phyloP scores from a whole-genome alignment of 2,797 vertebrate genomes.

The Petrocephalus sullivani region DNA sequence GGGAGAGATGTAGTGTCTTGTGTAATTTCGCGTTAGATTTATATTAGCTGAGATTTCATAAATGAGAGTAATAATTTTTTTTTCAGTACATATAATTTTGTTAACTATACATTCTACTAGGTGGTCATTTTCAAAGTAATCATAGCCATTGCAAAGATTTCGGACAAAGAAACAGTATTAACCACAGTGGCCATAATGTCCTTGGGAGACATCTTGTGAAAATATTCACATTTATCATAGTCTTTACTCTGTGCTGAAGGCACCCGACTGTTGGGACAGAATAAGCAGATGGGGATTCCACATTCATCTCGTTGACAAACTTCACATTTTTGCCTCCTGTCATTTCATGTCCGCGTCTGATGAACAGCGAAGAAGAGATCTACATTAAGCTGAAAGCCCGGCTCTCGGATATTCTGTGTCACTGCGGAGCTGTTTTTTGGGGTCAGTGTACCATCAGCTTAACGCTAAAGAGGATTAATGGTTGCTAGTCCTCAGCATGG shows the following conservation, averaged over 20 bases:
- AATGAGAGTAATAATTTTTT: not conserved
- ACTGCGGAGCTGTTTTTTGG: conserved; percentile 38
- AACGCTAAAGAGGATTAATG: conserved; percentile 47
- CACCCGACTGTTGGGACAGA: not conserved
- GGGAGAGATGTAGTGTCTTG: not conserved
- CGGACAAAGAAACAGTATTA: not conserved
- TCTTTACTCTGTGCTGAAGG: not conserved
- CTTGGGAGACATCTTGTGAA: not conserved
- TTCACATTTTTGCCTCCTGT: not conserved
- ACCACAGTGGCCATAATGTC: not conserved
- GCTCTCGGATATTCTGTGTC: conserved; percentile 36
- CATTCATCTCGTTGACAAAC: not conserved
- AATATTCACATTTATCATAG: not conserved
- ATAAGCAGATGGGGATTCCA: not conserved
- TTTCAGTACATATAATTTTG: not conserved
- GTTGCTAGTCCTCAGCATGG: not conserved
- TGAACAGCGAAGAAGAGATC: not conserved
- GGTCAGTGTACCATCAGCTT: conserved; percentile 35
- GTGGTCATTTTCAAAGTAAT: not conserved
- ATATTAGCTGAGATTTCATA: not conserved
- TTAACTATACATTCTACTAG: not conserved
- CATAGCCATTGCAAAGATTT: not conserved
- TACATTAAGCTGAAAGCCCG: conserved; percentile 40
- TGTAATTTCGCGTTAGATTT: not conserved
- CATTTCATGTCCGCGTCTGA: not conserved